Evolutionary conservation across 2,888 invertebrate species (phyloP).

Genomic region (Sclerodermus sp.): DNA sequence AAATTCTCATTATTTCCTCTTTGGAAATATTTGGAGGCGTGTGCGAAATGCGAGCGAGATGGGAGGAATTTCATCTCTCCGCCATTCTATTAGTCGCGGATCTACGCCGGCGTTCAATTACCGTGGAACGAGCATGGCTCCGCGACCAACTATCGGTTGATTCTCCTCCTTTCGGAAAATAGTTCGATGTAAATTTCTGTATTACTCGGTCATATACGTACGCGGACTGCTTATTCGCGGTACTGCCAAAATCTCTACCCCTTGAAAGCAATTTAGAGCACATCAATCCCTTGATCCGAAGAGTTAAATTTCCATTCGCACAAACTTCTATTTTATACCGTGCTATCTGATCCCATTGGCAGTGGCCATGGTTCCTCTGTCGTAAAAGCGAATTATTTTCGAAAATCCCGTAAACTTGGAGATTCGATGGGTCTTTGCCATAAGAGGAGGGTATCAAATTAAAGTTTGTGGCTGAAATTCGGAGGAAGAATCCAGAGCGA

Average conservation of each 20-base stretch:
- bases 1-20: too few species aligned
- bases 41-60: neutral
- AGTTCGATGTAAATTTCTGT: neutral
- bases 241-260: neutral
- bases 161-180: slow-evolving; percentile 7
- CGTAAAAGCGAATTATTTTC: too few species aligned
- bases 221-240: neutral
- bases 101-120: slow-evolving; percentile 12
- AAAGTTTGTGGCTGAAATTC: slow-evolving; percentile 6
- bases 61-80: neutral
- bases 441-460: neutral
- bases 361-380: too few species aligned
- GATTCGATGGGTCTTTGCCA: too few species aligned
- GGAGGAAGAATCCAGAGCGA: slow-evolving; percentile 1
- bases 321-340: too few species aligned
- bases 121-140: slow-evolving; percentile 26
- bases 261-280: neutral
- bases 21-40: too few species aligned
- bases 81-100: too few species aligned
- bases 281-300: too few species aligned
- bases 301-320: too few species aligned
- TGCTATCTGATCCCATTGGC: too few species aligned
- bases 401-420: too few species aligned
- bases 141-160: slow-evolving; percentile 24
- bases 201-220: too few species aligned